These are phyloP conservation scores for Myrmecophaga tridactyla DNA, from an alignment of 2,113 vertebrate genomes.

Conservation along the genomic window DNA sequence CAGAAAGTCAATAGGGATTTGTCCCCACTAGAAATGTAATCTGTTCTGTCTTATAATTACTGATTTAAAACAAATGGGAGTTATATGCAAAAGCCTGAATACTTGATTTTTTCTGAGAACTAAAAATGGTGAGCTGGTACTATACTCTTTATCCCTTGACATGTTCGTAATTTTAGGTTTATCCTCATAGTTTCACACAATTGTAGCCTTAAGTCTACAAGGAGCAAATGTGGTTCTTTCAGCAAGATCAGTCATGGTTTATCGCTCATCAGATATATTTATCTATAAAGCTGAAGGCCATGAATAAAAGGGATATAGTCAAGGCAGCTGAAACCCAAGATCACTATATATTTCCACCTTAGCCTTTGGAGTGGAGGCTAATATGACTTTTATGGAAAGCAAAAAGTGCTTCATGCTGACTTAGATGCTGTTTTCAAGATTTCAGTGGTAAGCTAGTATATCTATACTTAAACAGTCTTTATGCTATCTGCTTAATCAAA, in stretches of 20 bases:
- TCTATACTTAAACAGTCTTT: not conserved
- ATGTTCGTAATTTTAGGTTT: not conserved
- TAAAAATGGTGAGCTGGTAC: not conserved
- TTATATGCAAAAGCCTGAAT: not conserved
- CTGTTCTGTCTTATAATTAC: constrained; percentile 37
- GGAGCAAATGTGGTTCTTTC: not conserved
- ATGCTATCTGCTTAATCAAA: not conserved
- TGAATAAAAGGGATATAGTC: not conserved
- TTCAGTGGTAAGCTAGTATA: not conserved
- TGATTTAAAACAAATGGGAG: constrained; percentile 52
- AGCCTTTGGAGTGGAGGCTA: not conserved
- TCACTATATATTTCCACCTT: not conserved
- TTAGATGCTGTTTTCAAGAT: not conserved
- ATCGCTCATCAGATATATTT: not conserved
- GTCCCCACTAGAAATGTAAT: constrained; percentile 30
- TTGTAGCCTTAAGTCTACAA: not conserved
- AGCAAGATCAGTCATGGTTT: not conserved
- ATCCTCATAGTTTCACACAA: not conserved
- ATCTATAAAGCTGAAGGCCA: not conserved
- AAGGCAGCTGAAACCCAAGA: not conserved
- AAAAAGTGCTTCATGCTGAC: not conserved
- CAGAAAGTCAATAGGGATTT: not conserved
- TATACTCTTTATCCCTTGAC: not conserved
- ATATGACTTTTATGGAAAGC: not conserved
- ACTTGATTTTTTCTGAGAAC: not conserved